A percentile compares a stretch with the other conserved stretches of the same genome.
Evolutionary conservation across 2,113 vertebrate species (phyloP).

Genomic region (Anolis sagrei): DNA sequence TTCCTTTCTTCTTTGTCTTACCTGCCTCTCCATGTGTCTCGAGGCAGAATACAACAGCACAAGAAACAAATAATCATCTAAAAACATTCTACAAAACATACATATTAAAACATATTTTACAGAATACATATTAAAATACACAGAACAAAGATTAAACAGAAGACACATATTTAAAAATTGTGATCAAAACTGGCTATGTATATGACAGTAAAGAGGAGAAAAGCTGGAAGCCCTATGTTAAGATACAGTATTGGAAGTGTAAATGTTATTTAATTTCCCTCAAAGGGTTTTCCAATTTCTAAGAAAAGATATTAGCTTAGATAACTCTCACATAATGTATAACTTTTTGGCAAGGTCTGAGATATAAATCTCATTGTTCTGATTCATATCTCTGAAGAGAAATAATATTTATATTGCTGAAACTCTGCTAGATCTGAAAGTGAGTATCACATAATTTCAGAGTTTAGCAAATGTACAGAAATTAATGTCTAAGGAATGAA

Average conservation of each 20-base stretch:
- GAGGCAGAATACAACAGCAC: too few species aligned
- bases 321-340: conserved; percentile 42
- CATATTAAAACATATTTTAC: too few species aligned
- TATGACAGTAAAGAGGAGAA: background rate
- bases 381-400: conserved; percentile 34
- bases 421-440: background rate
- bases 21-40: too few species aligned
- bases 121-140: too few species aligned
- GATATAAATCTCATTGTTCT: conserved; percentile 44
- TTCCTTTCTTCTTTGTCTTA: too few species aligned
- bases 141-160: too few species aligned
- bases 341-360: conserved; percentile 51
- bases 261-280: conserved; percentile 38
- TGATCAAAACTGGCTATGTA: too few species aligned
- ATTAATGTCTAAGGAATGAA: background rate
- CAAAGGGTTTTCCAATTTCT: conserved; percentile 33
- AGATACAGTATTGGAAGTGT: background rate
- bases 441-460: background rate
- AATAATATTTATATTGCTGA: conserved; percentile 39
- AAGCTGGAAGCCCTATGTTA: background rate
- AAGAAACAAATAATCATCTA: too few species aligned
- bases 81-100: too few species aligned
- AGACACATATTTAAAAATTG: too few species aligned
- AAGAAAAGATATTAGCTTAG: conserved; percentile 42
- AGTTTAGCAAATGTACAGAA: background rate